phyloP scores from a whole-genome alignment of 2,113 vertebrate genomes.

The Gyps fulvus region DNA sequence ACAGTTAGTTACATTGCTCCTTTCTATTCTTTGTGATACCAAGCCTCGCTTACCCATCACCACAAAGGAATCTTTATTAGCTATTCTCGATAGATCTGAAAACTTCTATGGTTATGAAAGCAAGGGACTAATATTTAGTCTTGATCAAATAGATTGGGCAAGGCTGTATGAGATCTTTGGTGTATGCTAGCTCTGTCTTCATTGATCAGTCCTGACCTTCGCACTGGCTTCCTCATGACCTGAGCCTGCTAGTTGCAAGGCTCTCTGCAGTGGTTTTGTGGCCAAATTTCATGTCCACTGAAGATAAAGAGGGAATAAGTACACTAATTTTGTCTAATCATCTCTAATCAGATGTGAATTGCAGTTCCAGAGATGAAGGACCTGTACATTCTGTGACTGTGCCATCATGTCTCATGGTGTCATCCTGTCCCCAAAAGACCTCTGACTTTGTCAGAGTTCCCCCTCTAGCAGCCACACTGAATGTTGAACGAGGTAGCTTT shows the following conservation, averaged over 20 bases:
- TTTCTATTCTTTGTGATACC: not conserved
- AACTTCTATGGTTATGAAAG: not conserved
- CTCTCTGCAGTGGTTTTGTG: not conserved
- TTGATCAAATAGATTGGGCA: not conserved
- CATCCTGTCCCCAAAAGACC: not conserved
- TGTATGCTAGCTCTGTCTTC: not conserved
- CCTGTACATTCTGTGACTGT: not conserved
- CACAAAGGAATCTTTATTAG: not conserved
- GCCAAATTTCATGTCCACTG: not conserved
- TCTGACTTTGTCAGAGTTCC: not conserved
- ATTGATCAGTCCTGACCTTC: not conserved
- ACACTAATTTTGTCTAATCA: not conserved
- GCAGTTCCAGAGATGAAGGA: not conserved
- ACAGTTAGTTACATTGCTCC: not conserved
- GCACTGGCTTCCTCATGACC: not conserved
- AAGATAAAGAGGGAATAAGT: not conserved
- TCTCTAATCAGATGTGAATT: not conserved
- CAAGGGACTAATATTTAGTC: not conserved
- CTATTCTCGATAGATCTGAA: not conserved
- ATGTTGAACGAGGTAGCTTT: not conserved
- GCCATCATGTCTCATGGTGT: not conserved
- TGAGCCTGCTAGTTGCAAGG: not conserved
- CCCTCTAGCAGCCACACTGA: accelerated
- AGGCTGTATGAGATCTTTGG: not conserved
- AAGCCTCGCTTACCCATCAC: not conserved